These are phyloP conservation scores for Suncus etruscus DNA, from an alignment of 2,113 vertebrate genomes.

Conservation along the genomic window DNA sequence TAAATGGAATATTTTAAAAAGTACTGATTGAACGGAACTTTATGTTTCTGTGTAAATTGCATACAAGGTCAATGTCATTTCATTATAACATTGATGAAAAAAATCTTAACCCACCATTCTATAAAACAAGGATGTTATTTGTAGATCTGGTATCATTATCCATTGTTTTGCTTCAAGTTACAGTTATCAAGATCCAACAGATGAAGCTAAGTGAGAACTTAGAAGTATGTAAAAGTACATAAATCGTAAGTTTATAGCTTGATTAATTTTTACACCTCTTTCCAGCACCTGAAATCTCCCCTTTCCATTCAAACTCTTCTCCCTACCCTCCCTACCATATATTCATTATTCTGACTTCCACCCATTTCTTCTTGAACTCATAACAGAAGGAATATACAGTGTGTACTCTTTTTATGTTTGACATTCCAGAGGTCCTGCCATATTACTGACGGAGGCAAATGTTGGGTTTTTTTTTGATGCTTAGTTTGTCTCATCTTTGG, in stretches of 20 bases:
- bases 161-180: not conserved
- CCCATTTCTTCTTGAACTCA: conserved; percentile 24
- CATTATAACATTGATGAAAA: not conserved
- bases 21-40: not conserved
- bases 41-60: too few species aligned
- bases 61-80: not conserved
- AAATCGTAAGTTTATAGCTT: conserved; percentile 17
- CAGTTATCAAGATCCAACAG: not conserved
- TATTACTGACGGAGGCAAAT: not conserved
- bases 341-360: conserved; percentile 29
- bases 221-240: not conserved
- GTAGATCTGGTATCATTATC: not conserved
- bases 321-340: not conserved
- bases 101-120: not conserved
- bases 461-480: not conserved
- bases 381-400: not conserved
- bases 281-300: not conserved
- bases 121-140: not conserved
- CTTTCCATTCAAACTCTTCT: conserved; percentile 29
- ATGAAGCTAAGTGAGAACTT: not conserved
- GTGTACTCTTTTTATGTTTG: not conserved
- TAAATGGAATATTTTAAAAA: too few species aligned
- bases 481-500: conserved; percentile 2
- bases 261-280: conserved; percentile 22
- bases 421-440: not conserved